phyloP scores from a whole-genome alignment of 2,797 vertebrate species.

The Pseudochromis fuscus region DNA sequence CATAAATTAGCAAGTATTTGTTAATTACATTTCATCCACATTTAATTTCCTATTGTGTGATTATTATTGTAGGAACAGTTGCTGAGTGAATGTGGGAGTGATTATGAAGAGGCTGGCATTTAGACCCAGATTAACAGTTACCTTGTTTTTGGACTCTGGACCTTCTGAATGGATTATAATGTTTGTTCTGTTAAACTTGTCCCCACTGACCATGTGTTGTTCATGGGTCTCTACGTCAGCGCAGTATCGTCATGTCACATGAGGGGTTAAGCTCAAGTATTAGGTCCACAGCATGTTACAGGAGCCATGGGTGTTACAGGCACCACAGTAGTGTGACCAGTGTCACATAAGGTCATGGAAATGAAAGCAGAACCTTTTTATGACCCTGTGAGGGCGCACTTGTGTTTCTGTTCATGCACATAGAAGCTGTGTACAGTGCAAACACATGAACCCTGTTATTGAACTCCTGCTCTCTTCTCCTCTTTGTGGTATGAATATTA shows the following conservation, averaged over 20 bases:
- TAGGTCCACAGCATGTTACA: slow-evolving; percentile 5
- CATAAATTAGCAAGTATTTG: too few species aligned
- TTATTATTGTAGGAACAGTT: not conserved
- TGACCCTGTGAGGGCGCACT: not conserved
- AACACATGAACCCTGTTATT: not conserved
- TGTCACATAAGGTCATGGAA: slow-evolving; percentile 2
- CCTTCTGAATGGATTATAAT: slow-evolving; percentile 39
- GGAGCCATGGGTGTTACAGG: not conserved
- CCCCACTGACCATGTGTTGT: slow-evolving; percentile 13
- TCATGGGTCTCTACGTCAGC: slow-evolving; percentile 29
- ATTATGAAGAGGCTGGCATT: not conserved
- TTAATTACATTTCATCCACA: too few species aligned
- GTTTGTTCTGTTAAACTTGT: slow-evolving; percentile 44
- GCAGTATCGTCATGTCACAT: slow-evolving; percentile 52
- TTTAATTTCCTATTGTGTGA: not conserved
- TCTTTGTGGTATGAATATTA: not conserved
- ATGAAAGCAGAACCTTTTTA: slow-evolving; percentile 3
- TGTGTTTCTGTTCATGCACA: not conserved
- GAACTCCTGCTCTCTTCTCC: not conserved
- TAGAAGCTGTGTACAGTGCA: not conserved
- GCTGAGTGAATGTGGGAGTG: not conserved
- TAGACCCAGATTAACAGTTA: slow-evolving; percentile 10
- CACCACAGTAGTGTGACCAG: slow-evolving; percentile 2
- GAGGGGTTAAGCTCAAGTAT: slow-evolving; percentile 49
- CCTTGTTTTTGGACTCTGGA: slow-evolving; percentile 55